Evolutionary conservation across 2,113 vertebrate genomes (phyloP), one percentile per base, ranked within the genome.

Genomic region (Thomomys bottae): DNA sequence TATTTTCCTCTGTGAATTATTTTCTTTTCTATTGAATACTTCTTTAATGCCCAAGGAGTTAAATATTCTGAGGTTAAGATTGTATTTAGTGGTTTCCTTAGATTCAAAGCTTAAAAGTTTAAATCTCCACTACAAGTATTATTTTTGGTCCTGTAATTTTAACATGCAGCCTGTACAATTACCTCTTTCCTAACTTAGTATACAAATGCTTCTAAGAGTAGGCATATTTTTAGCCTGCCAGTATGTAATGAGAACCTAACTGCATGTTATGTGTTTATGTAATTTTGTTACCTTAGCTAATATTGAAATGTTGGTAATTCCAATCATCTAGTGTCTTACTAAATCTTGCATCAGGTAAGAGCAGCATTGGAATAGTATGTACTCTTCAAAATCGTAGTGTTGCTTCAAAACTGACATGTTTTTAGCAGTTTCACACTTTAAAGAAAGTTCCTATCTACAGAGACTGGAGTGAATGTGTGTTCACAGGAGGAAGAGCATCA

Each of bases 11-110:
- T 5, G 32, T 68, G 30, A 8, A 21, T 76, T 86, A 59, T 94
- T 94, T 94, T 66, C 61, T 91, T 94, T 90, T 81, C 64, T 88
- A 64, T 40, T 95, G 81, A 94, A 59, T 87, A 87, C 88, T 93
- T 80, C 21, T 26, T 95, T 89, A 92, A 94, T 81, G 32, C 76
- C 36, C 40, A 88, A 12, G 4, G 30, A 87, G 49, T 81, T 88
- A 90, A 92, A 89, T 32, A 88, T 84, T 88, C 40, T 70, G 18
- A 66, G 90, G 40, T 89, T 94, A 91, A 90, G 20, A 75, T 32
- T 84, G 30, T 84, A 78, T 26, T 84, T 83, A 88, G 45, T 2
- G 63, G 84, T 23, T 77, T 77, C 59, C 38, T 67, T 59, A 5
- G 5, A 71, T 80, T 49, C 75, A 72, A 86, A 49, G 9, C 12